These are phyloP conservation scores for Crossaster papposus DNA, from an alignment of 53 echinoderm and acorn worm species.

Conservation along the genomic window DNA sequence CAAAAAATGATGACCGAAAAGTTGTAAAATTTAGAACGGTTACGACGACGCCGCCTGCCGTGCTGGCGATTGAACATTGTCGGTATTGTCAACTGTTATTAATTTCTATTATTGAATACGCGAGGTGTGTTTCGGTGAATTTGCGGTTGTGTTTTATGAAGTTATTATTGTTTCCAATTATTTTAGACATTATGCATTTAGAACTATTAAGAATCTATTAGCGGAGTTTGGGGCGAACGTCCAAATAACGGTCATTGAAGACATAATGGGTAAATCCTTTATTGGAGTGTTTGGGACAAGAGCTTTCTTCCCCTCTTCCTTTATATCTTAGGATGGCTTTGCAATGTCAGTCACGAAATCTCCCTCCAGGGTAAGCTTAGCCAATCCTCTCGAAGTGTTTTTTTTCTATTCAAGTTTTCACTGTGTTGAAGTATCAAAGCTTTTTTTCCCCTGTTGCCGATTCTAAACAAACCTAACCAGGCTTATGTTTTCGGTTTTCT, in stretches of 20 bases:
- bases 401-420: background rate
- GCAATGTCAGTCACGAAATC: background rate
- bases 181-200: background rate
- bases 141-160: background rate
- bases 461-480: background rate
- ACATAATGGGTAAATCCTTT: background rate
- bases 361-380: background rate
- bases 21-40: background rate
- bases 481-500: background rate
- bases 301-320: background rate
- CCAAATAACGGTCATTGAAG: background rate
- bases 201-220: conserved; percentile 53
- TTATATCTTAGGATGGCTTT: background rate
- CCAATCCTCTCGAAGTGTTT: background rate
- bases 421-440: background rate
- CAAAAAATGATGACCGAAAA: background rate
- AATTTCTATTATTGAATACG: background rate
- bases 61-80: background rate
- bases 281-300: background rate
- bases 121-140: background rate
- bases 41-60: background rate
- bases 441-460: background rate
- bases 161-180: no score
- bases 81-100: background rate
- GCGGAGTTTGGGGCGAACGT: background rate